phyloP scores from a whole-genome alignment of 2,888 invertebrate species.

The Neoitamus cyanurus region DNA sequence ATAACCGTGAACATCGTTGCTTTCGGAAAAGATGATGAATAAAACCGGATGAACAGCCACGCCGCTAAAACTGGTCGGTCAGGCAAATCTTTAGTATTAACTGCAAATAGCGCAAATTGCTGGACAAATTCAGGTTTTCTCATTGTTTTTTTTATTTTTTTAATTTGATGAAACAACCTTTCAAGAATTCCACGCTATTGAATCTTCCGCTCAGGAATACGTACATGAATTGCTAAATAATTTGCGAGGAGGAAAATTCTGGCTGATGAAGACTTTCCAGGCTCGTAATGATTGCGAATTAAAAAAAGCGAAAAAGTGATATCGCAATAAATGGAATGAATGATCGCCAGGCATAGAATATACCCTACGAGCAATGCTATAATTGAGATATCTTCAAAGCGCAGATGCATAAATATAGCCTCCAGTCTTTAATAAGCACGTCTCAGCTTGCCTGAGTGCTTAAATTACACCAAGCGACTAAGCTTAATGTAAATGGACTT shows the following conservation, averaged over 20 bases:
- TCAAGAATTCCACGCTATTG: not conserved
- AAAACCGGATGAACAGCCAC: not conserved
- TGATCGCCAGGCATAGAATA: not conserved
- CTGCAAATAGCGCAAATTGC: not conserved
- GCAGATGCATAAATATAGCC: not conserved
- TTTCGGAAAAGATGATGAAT: not conserved
- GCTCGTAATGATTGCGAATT: not conserved
- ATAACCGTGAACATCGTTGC: not conserved
- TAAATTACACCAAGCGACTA: not conserved
- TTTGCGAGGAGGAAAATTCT: not conserved
- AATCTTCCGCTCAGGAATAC: not conserved
- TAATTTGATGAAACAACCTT: not conserved
- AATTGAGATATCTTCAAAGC: not conserved
- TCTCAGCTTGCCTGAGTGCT: not conserved
- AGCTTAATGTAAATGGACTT: not conserved
- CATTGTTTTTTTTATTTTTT: not conserved
- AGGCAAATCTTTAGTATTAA: not conserved
- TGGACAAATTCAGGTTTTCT: slow-evolving; percentile 21
- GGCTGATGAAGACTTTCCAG: not conserved
- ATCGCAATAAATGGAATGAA: not conserved
- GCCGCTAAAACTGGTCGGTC: not conserved
- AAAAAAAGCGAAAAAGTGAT: not conserved
- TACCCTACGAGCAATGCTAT: not conserved
- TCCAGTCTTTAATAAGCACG: not conserved
- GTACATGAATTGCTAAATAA: not conserved